phyloP scores from a whole-genome alignment of 2,797 vertebrate species.

The Anguilla obscura region DNA sequence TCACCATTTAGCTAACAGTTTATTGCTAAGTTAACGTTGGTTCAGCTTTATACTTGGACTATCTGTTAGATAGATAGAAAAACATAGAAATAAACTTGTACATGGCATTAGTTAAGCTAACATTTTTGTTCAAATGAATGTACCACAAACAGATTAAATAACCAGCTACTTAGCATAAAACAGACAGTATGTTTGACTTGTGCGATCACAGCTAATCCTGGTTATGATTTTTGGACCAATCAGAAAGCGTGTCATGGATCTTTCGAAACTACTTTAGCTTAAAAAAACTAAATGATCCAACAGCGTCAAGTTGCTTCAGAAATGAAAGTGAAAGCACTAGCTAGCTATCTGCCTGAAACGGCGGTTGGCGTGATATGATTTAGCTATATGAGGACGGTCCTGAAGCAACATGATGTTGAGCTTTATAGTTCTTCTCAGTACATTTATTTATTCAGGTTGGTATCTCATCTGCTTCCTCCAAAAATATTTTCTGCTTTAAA shows the following conservation, averaged over 20 bases:
- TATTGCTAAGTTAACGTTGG: not conserved
- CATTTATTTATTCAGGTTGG: slow-evolving; percentile 13
- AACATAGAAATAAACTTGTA: not conserved
- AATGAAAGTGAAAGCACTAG: slow-evolving; percentile 32
- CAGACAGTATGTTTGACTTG: not conserved
- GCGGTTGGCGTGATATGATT: not conserved
- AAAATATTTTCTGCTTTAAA: not conserved
- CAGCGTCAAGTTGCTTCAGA: not conserved
- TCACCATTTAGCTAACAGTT: not conserved
- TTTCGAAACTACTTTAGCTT: not conserved
- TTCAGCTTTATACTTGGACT: not conserved
- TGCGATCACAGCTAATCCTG: not conserved
- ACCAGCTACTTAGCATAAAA: not conserved
- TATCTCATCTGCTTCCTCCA: not conserved
- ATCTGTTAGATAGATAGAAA: not conserved
- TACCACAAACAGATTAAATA: not conserved
- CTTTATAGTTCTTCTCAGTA: not conserved
- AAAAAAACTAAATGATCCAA: not conserved
- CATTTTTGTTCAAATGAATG: not conserved
- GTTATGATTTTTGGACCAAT: not conserved
- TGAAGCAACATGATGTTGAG: slow-evolving; percentile 5
- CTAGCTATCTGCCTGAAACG: not conserved
- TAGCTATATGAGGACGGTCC: not conserved
- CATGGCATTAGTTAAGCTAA: not conserved
- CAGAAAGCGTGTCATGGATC: not conserved